These are phyloP conservation scores for Rhadina sibilatrix DNA, from an alignment of 2,113 vertebrate genomes.

Conservation along the genomic window DNA sequence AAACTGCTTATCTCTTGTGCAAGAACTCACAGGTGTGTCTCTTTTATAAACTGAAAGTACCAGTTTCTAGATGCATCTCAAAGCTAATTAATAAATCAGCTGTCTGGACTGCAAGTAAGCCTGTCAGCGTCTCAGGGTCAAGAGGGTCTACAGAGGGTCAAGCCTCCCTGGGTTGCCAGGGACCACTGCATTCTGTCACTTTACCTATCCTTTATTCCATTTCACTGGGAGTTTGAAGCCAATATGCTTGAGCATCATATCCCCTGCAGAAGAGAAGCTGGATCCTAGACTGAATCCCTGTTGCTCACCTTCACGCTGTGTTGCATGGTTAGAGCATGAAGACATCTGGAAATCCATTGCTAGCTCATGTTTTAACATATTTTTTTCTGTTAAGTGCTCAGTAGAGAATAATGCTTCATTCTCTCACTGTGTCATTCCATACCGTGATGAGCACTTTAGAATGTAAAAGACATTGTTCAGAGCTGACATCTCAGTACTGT, in stretches of 20 bases:
- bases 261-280: not conserved
- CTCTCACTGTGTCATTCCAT: slow-evolving; percentile 42
- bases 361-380: not conserved
- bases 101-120: not conserved
- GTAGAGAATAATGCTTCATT: slow-evolving; percentile 33
- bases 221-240: not conserved
- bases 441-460: slow-evolving; percentile 59
- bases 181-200: not conserved
- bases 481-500: slow-evolving; percentile 56
- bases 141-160: not conserved
- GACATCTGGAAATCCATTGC: slow-evolving; percentile 7
- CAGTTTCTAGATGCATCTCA: not conserved
- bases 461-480: slow-evolving; percentile 64
- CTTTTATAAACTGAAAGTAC: not conserved
- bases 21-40: not conserved
- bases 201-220: not conserved
- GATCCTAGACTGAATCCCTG: not conserved
- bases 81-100: not conserved
- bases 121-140: not conserved
- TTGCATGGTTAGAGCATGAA: not conserved
- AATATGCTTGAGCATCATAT: not conserved
- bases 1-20: not conserved
- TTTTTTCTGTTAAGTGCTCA: slow-evolving; percentile 2
- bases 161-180: not conserved
- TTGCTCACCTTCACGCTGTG: not conserved